phyloP scores from a whole-genome alignment of 2,888 invertebrate genomes.

The Gymnosoma rotundatum region DNA sequence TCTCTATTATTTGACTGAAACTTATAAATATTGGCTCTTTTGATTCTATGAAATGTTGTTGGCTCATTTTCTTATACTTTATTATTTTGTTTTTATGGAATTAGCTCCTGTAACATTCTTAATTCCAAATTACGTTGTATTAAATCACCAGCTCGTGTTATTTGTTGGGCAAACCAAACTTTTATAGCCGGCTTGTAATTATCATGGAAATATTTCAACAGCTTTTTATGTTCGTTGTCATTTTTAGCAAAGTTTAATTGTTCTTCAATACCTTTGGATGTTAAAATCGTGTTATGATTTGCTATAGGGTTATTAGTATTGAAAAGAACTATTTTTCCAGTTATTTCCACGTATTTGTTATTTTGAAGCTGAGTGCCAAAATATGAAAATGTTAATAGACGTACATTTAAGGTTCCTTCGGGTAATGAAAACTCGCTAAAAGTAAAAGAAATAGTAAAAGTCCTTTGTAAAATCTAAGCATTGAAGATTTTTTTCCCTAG shows the following conservation, averaged over 20 bases:
- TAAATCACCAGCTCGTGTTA: constrained; percentile 74
- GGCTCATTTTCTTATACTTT: constrained; percentile 56
- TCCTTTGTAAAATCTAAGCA: background rate
- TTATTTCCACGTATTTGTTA: constrained; percentile 75
- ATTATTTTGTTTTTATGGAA: background rate
- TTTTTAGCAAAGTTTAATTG: constrained; percentile 60
- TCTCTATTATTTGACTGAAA: constrained; percentile 71
- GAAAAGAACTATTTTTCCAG: constrained; percentile 77
- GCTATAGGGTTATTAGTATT: constrained; percentile 71
- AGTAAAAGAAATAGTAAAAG: constrained; percentile 20
- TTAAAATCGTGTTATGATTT: constrained; percentile 70
- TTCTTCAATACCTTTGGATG: constrained; percentile 74
- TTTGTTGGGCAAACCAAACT: constrained; percentile 73
- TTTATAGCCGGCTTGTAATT: constrained; percentile 75
- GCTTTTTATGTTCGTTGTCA: constrained; percentile 43
- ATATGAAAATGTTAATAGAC: constrained; percentile 73
- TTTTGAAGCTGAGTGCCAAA: constrained; percentile 66
- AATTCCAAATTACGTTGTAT: constrained; percentile 76
- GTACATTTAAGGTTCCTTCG: constrained; percentile 74
- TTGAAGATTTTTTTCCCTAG: no score
- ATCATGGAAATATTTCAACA: constrained; percentile 66
- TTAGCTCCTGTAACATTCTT: constrained; percentile 71
- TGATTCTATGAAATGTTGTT: constrained; percentile 65
- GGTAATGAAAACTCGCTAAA: constrained; percentile 75
- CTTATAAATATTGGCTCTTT: constrained; percentile 73